Base-by-base conservation (phyloP, 2,888 invertebrate species). In the Cryptocephalus primarius region DNA sequence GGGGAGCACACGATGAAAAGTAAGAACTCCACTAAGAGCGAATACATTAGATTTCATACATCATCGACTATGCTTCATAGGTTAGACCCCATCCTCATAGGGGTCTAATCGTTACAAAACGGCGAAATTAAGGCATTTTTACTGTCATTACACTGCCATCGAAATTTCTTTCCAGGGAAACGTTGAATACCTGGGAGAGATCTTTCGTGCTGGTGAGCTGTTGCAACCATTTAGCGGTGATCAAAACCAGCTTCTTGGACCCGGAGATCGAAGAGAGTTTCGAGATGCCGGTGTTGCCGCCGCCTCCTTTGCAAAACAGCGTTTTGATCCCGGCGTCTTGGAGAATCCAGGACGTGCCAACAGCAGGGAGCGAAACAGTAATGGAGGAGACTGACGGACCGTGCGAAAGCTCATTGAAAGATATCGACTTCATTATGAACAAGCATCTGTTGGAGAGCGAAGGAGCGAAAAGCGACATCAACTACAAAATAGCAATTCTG, bases 191-290 rank as follows among this genome's bases (percentile, higher is more conserved):
- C 44, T 72, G 71, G 70, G 62, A 67, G 50, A 54, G 71, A 11
- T 64, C 66, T 4, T 70, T 72, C 46, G 54, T 80, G 8, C 54
- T 79, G 13, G 58, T 80, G 6, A 70, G 74, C 1, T 78, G 78
- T 60, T 78, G 79, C 50, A 77, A 78, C 59, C 71, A 72, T 59
- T 66, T 76, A 22, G 75, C 75, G 47, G 63, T 63, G 9, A 51
- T 77, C n/a, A 56, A 59, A 6, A 57, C 75, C 36, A 50, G 49
- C 44, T 66, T 62, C 51, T 43, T 56, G 9, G 58, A 63, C 46
- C 46, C 53, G 10, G 48, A 56, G 39, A 50, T 60, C n/a, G 55
- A 60, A 42, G 50, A 54, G 40, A 55, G 55, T 45, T 58, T 60
- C 12, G 55, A 59, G 44, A 56, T 50, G 48, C 53, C 61, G 4